Evolutionary conservation across 2,113 vertebrate species (phyloP).

Genomic region (Trichechus manatus): DNA sequence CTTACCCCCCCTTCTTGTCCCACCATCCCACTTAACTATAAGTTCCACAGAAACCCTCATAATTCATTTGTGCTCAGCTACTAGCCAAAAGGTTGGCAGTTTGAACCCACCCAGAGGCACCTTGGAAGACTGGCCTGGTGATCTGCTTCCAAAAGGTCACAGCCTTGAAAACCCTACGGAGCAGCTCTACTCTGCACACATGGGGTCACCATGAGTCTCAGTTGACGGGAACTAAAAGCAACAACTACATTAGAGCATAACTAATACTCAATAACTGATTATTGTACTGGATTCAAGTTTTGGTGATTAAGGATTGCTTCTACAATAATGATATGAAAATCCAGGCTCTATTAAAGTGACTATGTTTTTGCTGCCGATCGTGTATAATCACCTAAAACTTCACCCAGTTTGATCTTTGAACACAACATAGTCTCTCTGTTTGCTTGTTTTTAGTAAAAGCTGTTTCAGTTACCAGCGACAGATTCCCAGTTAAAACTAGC

Average conservation of each 20-base stretch:
- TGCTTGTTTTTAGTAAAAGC: slow-evolving; percentile 2
- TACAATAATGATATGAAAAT: neutral
- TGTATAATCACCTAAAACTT: neutral
- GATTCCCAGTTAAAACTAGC: neutral
- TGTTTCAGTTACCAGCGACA: neutral
- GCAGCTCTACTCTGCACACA: neutral
- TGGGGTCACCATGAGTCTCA: neutral
- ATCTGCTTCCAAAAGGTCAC: neutral
- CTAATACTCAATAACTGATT: neutral
- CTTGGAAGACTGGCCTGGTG: neutral
- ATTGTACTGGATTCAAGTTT: neutral
- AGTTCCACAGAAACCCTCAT: neutral
- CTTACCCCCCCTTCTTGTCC: neutral
- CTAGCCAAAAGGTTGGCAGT: neutral
- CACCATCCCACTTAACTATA: neutral
- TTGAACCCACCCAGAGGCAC: neutral
- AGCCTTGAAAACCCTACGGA: neutral
- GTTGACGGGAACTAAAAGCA: too few relatives aligned
- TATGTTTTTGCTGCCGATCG: neutral
- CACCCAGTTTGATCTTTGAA: neutral
- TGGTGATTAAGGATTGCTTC: neutral
- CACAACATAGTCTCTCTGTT: neutral
- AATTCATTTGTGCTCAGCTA: neutral
- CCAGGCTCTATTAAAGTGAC: neutral
- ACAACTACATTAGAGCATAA: neutral